These are phyloP conservation scores for Heliothis virescens DNA, from an alignment of 1,140 invertebrate genomes.

Conservation along the genomic window DNA sequence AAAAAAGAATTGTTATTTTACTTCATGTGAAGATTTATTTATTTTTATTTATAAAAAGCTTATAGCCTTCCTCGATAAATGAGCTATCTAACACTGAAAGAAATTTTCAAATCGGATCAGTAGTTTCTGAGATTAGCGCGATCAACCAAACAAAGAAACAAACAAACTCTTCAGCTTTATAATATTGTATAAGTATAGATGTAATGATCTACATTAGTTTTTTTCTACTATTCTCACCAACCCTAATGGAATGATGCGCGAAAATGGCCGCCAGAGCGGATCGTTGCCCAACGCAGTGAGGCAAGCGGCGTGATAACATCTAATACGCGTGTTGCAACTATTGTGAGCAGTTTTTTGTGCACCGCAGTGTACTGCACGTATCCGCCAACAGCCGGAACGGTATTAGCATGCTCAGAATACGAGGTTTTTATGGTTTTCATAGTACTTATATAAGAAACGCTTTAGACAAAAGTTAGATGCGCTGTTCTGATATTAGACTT, in stretches of 20 bases:
- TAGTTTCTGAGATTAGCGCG: too few species aligned
- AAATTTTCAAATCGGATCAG: too few species aligned
- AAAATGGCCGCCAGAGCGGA: conserved; percentile 25
- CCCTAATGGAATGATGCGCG: conserved; percentile 21
- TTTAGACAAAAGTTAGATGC: neutral
- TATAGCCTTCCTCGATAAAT: too few species aligned
- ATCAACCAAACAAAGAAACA: too few species aligned
- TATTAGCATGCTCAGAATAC: conserved; percentile 11
- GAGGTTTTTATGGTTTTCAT: neutral
- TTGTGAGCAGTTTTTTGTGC: conserved; percentile 38
- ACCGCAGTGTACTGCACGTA: conserved; percentile 29
- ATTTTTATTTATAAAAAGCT: neutral
- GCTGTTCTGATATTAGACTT: too few species aligned
- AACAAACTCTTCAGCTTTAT: too few species aligned
- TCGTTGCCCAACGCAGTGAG: conserved; percentile 43
- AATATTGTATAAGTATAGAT: too few species aligned
- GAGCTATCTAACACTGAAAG: too few species aligned
- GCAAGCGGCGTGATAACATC: conserved; percentile 41
- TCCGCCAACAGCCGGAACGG: conserved; percentile 22
- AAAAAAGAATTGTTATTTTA: too few species aligned
- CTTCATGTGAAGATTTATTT: neutral
- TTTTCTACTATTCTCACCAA: neutral
- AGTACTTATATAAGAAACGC: neutral
- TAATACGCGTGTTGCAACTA: conserved; percentile 44
- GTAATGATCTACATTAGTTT: neutral